Percentiles rank a stretch among this genome's conserved stretches.
These are phyloP conservation scores for Synergus umbraculus DNA, from an alignment of 2,888 invertebrate genomes.

Conservation along the genomic window DNA sequence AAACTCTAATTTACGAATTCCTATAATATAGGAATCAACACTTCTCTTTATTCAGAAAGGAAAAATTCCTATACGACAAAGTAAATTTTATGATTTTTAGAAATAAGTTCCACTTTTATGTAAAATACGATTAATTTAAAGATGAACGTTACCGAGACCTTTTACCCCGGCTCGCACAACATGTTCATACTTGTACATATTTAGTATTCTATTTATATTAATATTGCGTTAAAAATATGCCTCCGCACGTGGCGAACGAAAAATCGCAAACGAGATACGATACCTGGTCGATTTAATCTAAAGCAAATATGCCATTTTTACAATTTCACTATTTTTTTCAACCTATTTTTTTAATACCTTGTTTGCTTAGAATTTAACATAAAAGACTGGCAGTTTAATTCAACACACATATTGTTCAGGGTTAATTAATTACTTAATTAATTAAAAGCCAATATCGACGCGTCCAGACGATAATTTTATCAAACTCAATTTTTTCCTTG, in stretches of 20 bases:
- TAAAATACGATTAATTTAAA: neutral
- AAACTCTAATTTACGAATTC: neutral
- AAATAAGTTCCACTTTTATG: too few species aligned
- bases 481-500: neutral
- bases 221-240: constrained; percentile 56
- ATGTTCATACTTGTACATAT: constrained; percentile 73
- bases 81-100: too few species aligned
- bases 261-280: constrained; percentile 18
- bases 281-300: constrained; percentile 6
- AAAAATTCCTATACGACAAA: too few species aligned
- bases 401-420: neutral
- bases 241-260: constrained; percentile 57
- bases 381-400: neutral
- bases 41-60: too few species aligned
- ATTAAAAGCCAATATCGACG: neutral
- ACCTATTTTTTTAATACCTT: neutral
- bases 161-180: constrained; percentile 65
- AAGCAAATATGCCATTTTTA: neutral
- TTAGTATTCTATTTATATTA: constrained; percentile 65
- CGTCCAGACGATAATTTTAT: neutral
- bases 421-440: neutral
- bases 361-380: neutral
- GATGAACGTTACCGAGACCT: constrained; percentile 31
- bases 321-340: neutral
- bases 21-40: neutral